Evolutionary conservation across 2,888 invertebrate genomes (phyloP), one percentile per base, ranked within the genome.

Genomic region (Rhamphomyia laevipes): DNA sequence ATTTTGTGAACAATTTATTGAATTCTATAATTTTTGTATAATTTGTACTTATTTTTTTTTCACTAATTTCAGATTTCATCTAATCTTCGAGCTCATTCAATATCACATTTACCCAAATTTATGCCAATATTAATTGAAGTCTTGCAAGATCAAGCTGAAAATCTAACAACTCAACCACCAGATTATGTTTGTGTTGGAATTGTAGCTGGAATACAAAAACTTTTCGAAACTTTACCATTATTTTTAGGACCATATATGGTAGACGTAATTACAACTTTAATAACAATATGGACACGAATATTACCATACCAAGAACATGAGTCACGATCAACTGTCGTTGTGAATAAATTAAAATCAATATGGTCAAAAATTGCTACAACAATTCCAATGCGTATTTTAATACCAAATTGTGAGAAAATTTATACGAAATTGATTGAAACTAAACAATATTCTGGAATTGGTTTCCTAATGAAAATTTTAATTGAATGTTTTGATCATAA

Each of bases 221-320:
- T 94, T 38, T 78, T 92, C 5, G 86, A 88, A 62, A 82, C 84
- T 23, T 66, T 94, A 40, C 82, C 89, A 0, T 73, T 85, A 37
- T 95, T 94, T 65, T 66, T 95, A 54, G 91, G 89, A 53, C 87
- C 90, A 0, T 92, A 92, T 67, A 71, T 93, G 31, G 78, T 81
- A 55, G 81, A 84, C 57, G 73, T 89, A 31, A 63, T 89, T 1
- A 74, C 73, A 10, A 79, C 83, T 56, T 68, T 86, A 38, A 77
- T 81, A 1, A 72, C 77, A 49, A 65, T 86, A 33, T 61, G 74
- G 3, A 73, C 74, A 0, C 76, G 74, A 60, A 76, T 76, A 74
- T 67, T 72, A 53, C 47, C 44, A 18, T 35, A 55, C 17, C 43
- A 54, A 23, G 57, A 58, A 43, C 65, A 66, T 17, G 74, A 77